phyloP scores from a whole-genome alignment of 2,797 vertebrate species.

The Eulemur mongoz region DNA sequence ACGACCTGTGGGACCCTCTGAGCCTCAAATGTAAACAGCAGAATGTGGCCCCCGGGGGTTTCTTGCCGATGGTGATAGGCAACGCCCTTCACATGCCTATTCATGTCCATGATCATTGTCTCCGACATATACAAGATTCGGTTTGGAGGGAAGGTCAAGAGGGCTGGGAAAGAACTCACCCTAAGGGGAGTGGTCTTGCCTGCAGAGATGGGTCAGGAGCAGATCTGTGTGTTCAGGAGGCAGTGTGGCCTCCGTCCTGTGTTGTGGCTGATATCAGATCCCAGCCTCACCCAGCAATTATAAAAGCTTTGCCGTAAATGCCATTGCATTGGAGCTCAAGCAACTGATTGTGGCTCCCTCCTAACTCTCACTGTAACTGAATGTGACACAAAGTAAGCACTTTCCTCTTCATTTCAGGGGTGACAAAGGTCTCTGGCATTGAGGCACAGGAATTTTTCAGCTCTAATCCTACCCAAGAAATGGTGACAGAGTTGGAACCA shows the following conservation, averaged over 20 bases:
- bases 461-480: not conserved
- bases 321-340: not conserved
- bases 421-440: not conserved
- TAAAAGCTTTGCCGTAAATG: not conserved
- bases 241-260: not conserved
- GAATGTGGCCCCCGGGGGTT: not conserved
- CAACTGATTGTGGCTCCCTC: not conserved
- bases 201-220: not conserved
- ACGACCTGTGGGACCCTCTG: not conserved
- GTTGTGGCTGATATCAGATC: not conserved
- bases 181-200: not conserved
- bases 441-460: not conserved
- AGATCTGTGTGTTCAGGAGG: not conserved
- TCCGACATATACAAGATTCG: not conserved
- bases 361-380: not conserved
- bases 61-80: fast-evolving
- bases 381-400: not conserved
- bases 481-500: not conserved
- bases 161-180: not conserved
- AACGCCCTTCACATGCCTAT: not conserved
- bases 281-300: not conserved
- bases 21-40: not conserved
- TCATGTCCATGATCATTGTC: not conserved
- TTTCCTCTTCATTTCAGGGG: not conserved
- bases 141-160: not conserved